phyloP scores from a whole-genome alignment of 2,888 invertebrate genomes.

The Nomada flava region DNA sequence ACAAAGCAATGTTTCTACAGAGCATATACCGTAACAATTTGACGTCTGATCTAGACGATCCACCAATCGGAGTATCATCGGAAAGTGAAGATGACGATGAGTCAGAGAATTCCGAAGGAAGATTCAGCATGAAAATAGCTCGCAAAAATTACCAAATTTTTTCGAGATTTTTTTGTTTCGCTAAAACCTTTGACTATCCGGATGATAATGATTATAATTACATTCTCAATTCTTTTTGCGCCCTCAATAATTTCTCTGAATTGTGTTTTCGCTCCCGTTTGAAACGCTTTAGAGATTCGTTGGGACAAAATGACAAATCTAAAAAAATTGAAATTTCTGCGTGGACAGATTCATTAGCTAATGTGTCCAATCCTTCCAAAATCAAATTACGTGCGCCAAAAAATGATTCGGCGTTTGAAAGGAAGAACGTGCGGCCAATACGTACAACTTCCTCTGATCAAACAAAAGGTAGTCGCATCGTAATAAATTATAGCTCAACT shows the following conservation, averaged over 20 bases:
- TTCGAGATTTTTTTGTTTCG: neutral
- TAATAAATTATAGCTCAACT: neutral
- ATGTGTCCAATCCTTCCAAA: slow-evolving; percentile 9
- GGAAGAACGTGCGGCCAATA: too few species aligned
- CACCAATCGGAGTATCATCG: slow-evolving; percentile 15
- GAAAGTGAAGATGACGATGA: slow-evolving; percentile 9
- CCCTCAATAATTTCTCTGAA: neutral
- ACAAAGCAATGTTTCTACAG: slow-evolving; percentile 29
- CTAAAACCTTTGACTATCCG: too few species aligned
- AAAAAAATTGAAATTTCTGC: neutral
- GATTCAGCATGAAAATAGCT: neutral
- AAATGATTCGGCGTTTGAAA: neutral
- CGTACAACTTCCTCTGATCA: neutral
- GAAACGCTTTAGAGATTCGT: neutral
- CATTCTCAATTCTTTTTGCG: neutral
- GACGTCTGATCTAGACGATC: neutral
- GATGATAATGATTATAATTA: neutral
- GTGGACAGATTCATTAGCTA: too few species aligned
- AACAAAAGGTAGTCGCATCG: neutral
- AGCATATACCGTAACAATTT: neutral
- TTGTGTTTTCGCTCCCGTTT: neutral
- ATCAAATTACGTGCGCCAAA: neutral
- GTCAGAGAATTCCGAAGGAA: neutral
- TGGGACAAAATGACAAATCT: neutral
- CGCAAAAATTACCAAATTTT: neutral